A percentile compares a stretch with the other conserved stretches of the same genome.
phyloP scores from a whole-genome alignment of 2,797 vertebrate species.

The Erpetoichthys calabaricus region DNA sequence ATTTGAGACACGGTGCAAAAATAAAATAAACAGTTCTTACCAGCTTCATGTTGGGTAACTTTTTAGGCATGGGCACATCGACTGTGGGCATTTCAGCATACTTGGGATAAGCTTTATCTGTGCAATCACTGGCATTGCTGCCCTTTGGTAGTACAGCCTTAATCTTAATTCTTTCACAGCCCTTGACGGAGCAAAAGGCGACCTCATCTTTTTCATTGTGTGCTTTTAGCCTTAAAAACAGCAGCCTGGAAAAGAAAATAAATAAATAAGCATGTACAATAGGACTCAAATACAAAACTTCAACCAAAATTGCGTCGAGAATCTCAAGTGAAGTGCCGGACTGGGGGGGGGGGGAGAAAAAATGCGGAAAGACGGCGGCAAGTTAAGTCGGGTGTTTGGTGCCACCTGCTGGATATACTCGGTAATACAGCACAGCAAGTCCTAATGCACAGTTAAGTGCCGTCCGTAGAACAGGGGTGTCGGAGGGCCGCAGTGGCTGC shows the following conservation, averaged over 20 bases:
- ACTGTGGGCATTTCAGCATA: conserved; percentile 65
- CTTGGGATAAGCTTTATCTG: conserved; percentile 63
- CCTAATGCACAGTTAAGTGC: too few species aligned
- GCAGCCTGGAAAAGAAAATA: conserved; percentile 44
- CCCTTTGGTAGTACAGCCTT: conserved; percentile 65
- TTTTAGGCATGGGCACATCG: conserved; percentile 80
- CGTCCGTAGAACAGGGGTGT: too few species aligned
- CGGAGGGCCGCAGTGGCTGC: too few species aligned
- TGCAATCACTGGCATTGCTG: conserved; percentile 68
- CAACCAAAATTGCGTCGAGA: too few species aligned
- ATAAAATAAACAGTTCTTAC: conserved; percentile 39
- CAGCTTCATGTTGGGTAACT: conserved; percentile 48
- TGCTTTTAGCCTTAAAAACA: conserved; percentile 76
- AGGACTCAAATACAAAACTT: neutral
- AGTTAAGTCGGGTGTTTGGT: too few species aligned
- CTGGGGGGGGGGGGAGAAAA: too few species aligned
- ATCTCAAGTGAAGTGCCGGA: too few species aligned
- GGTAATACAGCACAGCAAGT: too few species aligned
- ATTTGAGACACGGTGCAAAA: too few species aligned
- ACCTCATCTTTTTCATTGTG: conserved; percentile 71
- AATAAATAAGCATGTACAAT: neutral
- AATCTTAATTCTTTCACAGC: conserved; percentile 83
- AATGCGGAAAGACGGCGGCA: too few species aligned
- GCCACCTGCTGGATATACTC: too few species aligned
- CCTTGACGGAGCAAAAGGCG: conserved; percentile 81